phyloP scores from a whole-genome alignment of 2,888 invertebrate genomes.

The Pollenia griseotomentosa region DNA sequence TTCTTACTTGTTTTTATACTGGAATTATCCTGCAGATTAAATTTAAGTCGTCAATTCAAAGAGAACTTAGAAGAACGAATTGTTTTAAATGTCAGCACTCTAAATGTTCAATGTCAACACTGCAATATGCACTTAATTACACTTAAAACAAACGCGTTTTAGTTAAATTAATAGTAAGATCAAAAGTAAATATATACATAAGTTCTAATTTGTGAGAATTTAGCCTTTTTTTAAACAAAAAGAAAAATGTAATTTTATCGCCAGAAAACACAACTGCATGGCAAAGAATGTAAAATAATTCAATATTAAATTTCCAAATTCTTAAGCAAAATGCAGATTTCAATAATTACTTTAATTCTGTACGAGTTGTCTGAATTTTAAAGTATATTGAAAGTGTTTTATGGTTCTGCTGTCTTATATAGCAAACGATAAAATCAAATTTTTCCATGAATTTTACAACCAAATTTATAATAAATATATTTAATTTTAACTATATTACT shows the following conservation, averaged over 20 bases:
- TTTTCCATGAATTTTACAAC: constrained; percentile 23
- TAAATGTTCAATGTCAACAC: constrained; percentile 68
- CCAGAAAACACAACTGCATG: constrained; percentile 82
- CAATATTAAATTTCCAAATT: constrained; percentile 6
- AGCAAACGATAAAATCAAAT: constrained; percentile 42
- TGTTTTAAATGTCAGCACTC: constrained; percentile 37
- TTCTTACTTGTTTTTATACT: too few species aligned
- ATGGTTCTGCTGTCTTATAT: constrained; percentile 66
- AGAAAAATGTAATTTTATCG: constrained; percentile 78
- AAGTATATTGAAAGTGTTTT: constrained; percentile 80
- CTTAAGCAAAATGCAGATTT: constrained; percentile 81
- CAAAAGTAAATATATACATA: neutral
- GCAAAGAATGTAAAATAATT: constrained; percentile 68
- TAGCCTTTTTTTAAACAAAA: constrained; percentile 62
- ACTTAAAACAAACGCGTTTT: constrained; percentile 48
- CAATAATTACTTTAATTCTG: constrained; percentile 79
- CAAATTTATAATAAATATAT: too few species aligned
- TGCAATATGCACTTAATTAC: constrained; percentile 48
- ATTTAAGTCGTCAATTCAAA: neutral
- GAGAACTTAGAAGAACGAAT: neutral
- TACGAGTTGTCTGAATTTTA: constrained; percentile 83
- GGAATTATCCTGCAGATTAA: too few species aligned
- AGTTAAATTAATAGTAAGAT: neutral
- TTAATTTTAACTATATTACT: neutral
- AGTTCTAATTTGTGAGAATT: constrained; percentile 79